phyloP scores from a whole-genome alignment of 2,113 vertebrate genomes.

The Notiomystis cincta region DNA sequence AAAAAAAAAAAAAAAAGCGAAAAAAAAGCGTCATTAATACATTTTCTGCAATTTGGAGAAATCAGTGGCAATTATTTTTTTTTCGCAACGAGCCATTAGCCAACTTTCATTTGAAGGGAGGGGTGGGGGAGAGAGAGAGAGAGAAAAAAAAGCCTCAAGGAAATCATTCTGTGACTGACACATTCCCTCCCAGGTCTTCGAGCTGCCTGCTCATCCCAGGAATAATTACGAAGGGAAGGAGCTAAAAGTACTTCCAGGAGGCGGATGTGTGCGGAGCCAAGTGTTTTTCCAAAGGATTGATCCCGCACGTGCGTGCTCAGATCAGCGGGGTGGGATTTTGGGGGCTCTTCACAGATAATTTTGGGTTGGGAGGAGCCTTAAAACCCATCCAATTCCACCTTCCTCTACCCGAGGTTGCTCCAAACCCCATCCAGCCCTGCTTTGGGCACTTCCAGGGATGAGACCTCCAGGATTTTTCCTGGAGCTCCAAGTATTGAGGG shows the following conservation, averaged over 20 bases:
- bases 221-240: background rate
- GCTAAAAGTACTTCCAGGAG: background rate
- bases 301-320: background rate
- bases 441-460: background rate
- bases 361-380: background rate
- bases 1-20: background rate
- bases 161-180: background rate
- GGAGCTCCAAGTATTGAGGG: accelerated
- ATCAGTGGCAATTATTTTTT: constrained; percentile 59
- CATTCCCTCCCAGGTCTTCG: background rate
- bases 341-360: background rate
- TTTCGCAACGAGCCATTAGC: constrained; percentile 38
- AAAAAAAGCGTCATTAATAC: constrained; percentile 57
- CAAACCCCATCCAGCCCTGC: accelerated
- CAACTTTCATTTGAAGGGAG: constrained; percentile 1
- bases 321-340: background rate
- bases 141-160: background rate
- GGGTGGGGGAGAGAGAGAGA: accelerated
- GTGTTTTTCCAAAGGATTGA: background rate
- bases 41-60: constrained; percentile 63
- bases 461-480: background rate
- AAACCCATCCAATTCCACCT: accelerated
- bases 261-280: background rate
- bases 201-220: background rate
- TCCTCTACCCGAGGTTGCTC: accelerated